Percentiles rank a stretch among this genome's conserved stretches.
Evolutionary conservation across 2,797 vertebrate genomes (phyloP).

Genomic region (Centroberyx gerrardi): DNA sequence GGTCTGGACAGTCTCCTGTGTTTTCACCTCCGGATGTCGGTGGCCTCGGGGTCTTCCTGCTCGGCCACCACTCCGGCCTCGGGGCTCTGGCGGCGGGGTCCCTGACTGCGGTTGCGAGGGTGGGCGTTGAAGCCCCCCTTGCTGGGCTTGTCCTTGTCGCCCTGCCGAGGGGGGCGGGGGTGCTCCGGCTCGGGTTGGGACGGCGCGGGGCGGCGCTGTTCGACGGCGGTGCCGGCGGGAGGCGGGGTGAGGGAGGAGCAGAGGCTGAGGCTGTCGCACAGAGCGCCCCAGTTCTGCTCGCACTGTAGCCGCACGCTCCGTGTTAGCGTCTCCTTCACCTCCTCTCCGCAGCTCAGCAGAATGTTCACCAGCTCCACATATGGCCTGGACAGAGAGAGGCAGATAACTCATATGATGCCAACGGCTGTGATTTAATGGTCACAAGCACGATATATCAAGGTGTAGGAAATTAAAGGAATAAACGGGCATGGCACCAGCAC

Average conservation of each 20-base stretch:
- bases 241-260: constrained; percentile 86
- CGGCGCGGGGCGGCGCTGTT: constrained; percentile 70
- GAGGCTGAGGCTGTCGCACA: constrained; percentile 97
- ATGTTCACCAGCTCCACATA: constrained; percentile 98
- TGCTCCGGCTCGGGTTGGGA: constrained; percentile 83
- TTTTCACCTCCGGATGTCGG: constrained; percentile 97
- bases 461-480: constrained; percentile 28
- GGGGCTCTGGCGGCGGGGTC: constrained; percentile 86
- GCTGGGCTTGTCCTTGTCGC: constrained; percentile 88
- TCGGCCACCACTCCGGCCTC: constrained; percentile 86
- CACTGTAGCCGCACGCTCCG: constrained; percentile 94
- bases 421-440: constrained; percentile 32
- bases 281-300: constrained; percentile 96
- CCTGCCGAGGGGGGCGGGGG: constrained; percentile 79
- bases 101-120: constrained; percentile 83
- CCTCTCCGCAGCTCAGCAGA: constrained; percentile 95
- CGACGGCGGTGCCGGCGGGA: constrained; percentile 57
- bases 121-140: constrained; percentile 86
- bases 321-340: constrained; percentile 95
- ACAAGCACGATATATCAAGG: constrained; percentile 23
- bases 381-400: constrained; percentile 85
- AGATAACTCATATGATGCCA: constrained; percentile 38
- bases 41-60: constrained; percentile 91
- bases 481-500: constrained; percentile 5
- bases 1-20: constrained; percentile 47